A percentile compares a stretch with the other conserved stretches of the same genome.
Evolutionary conservation across 2,888 invertebrate species (phyloP).

Genomic region (Thereva nobilitata): DNA sequence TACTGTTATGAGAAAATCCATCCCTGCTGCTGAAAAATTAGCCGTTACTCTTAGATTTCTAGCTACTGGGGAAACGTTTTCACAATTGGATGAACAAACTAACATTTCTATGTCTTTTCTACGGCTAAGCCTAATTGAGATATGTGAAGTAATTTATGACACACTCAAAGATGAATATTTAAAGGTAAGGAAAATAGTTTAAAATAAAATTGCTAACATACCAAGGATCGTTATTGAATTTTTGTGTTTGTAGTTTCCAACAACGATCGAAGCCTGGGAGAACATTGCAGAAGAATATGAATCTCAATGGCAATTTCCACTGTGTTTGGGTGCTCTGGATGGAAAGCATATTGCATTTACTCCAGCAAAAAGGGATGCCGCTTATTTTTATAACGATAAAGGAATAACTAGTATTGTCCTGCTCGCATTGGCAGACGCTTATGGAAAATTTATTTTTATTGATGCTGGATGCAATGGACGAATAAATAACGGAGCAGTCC

Average conservation of each 20-base stretch:
- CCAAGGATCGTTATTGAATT: neutral
- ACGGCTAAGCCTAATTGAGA: neutral
- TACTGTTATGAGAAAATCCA: neutral
- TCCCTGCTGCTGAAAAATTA: neutral
- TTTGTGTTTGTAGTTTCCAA: neutral
- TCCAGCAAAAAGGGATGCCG: neutral
- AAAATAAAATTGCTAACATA: neutral
- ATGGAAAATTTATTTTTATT: neutral
- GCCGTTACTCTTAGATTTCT: neutral
- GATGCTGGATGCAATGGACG: neutral
- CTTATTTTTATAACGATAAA: neutral
- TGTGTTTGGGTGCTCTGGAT: neutral
- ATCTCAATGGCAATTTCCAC: neutral
- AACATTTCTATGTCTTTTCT: neutral
- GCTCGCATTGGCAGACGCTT: neutral
- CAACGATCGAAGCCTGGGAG: neutral
- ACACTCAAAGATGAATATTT: neutral
- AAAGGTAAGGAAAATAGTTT: neutral
- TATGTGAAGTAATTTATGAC: neutral
- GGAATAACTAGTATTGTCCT: neutral
- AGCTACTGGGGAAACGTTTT: neutral
- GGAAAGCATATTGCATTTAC: neutral
- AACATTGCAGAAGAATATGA: neutral
- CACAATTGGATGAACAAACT: neutral
- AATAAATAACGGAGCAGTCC: neutral